A percentile compares a stretch with the other conserved stretches of the same genome.
phyloP scores from a whole-genome alignment of 1,140 invertebrate genomes.

The Melitaea cinxia region DNA sequence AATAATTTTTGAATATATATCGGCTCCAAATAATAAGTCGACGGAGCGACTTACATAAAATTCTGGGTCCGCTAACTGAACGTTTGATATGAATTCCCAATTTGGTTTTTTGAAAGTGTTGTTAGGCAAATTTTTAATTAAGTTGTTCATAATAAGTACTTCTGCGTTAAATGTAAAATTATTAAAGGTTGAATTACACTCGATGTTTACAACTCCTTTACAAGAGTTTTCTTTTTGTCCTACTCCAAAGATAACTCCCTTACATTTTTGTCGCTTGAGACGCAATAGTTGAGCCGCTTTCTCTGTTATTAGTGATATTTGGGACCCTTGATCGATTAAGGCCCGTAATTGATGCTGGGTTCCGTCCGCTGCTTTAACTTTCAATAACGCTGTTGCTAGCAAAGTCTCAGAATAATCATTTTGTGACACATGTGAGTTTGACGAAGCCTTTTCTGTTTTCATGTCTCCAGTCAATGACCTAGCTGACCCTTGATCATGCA shows the following conservation, averaged over 20 bases:
- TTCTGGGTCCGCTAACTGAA: conserved; percentile 4
- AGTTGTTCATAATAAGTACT: not conserved
- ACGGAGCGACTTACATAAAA: conserved; percentile 1
- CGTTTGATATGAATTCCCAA: not conserved
- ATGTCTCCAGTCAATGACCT: too few relatives aligned
- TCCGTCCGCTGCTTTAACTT: not conserved
- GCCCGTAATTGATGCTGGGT: not conserved
- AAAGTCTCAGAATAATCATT: not conserved
- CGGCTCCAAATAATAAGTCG: not conserved
- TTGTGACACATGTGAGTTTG: conserved; percentile 2
- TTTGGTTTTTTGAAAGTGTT: not conserved
- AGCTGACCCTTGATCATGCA: too few relatives aligned
- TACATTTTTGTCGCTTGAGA: not conserved
- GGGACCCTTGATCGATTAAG: not conserved
- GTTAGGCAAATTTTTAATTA: conserved; percentile 5
- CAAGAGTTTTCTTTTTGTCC: not conserved
- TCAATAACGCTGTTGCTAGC: not conserved
- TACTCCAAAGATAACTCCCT: not conserved
- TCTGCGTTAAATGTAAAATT: not conserved
- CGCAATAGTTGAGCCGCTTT: not conserved
- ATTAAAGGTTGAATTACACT: not conserved
- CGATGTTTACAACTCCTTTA: not conserved
- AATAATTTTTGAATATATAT: not conserved
- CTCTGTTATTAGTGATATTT: not conserved
- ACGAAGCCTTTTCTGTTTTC: not conserved